A percentile compares a stretch with the other conserved stretches of the same genome.
Evolutionary conservation across 2,888 invertebrate genomes (phyloP).

Genomic region (Pollenia angustigena): DNA sequence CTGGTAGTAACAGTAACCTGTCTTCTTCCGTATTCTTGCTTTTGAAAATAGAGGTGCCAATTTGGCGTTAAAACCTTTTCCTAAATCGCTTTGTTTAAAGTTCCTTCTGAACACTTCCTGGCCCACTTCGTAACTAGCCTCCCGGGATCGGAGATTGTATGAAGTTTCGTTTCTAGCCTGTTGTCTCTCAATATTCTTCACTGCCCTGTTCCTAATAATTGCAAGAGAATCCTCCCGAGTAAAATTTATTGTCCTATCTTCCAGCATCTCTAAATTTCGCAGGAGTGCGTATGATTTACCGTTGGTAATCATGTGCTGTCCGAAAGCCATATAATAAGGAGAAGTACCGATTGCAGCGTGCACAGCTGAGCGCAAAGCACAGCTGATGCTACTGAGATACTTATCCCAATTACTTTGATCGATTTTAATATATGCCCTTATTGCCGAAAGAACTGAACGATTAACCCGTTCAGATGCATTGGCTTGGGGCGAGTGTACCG

Average conservation of each 20-base stretch:
- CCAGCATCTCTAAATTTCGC: not conserved
- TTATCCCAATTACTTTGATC: conserved; percentile 50
- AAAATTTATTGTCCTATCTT: conserved; percentile 13
- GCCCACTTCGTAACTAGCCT: not conserved
- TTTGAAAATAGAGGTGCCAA: conserved; percentile 21
- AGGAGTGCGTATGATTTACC: conserved; percentile 27
- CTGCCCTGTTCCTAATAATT: not conserved
- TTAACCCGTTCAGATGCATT: conserved; percentile 66
- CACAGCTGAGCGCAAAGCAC: conserved; percentile 38
- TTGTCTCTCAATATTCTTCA: not conserved
- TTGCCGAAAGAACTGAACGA: conserved; percentile 54
- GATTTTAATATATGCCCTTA: conserved; percentile 40
- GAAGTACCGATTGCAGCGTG: conserved; percentile 46
- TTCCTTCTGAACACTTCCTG: conserved; percentile 14
- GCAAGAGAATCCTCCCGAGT: conserved; percentile 10
- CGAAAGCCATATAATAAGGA: conserved; percentile 41
- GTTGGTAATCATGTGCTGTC: conserved; percentile 33
- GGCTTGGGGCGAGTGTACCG: conserved; percentile 62
- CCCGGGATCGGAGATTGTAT: conserved; percentile 38
- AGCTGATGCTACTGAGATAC: conserved; percentile 47
- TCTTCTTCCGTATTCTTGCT: conserved; percentile 27
- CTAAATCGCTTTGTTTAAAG: conserved; percentile 11
- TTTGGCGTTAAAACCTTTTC: conserved; percentile 13
- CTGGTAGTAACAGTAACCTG: conserved; percentile 26
- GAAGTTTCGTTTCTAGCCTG: conserved; percentile 2